These are phyloP conservation scores for Zaprionus davidi DNA, from an alignment of 1,140 invertebrate genomes.

Conservation along the genomic window DNA sequence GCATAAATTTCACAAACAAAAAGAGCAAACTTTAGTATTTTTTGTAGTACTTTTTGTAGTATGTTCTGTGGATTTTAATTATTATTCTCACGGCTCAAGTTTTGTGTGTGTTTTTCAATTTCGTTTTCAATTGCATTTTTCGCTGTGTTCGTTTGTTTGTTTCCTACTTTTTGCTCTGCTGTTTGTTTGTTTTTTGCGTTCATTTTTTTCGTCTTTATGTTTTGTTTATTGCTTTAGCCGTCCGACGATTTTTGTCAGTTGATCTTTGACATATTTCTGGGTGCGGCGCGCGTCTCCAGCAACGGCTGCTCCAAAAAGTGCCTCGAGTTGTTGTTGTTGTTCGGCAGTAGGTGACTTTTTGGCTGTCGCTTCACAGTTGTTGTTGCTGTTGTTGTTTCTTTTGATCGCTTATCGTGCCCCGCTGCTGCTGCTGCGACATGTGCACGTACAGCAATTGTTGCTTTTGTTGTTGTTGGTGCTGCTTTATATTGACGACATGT, in stretches of 20 bases:
- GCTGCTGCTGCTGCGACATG: constrained; percentile 54
- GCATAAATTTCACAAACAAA: constrained; percentile 58
- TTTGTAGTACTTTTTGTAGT: not conserved
- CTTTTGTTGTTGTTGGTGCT: constrained; percentile 42
- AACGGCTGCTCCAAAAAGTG: constrained; percentile 24
- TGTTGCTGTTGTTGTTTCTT: constrained; percentile 51
- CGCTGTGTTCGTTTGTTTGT: constrained; percentile 21
- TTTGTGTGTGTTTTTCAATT: constrained; percentile 51
- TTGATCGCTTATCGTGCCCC: constrained; percentile 62
- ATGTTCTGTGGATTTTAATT: constrained; percentile 47
- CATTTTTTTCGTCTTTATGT: constrained; percentile 28
- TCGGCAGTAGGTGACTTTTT: constrained; percentile 73
- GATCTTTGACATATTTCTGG: constrained; percentile 80
- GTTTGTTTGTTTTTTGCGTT: constrained; percentile 3
- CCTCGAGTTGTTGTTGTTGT: constrained; percentile 33
- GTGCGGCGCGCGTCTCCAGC: constrained; percentile 57
- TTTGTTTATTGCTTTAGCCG: constrained; percentile 65
- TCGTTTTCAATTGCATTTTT: constrained; percentile 76
- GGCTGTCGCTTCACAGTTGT: constrained; percentile 59
- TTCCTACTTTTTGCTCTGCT: constrained; percentile 47
- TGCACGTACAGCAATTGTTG: constrained; percentile 69
- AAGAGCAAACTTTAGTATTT: constrained; percentile 11
- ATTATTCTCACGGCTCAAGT: constrained; percentile 73
- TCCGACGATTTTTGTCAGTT: constrained; percentile 79
- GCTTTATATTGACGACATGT: constrained; percentile 73